Evolutionary conservation across 2,113 vertebrate genomes (phyloP), one percentile per base, ranked within the genome.

Genomic region (Podiceps cristatus): DNA sequence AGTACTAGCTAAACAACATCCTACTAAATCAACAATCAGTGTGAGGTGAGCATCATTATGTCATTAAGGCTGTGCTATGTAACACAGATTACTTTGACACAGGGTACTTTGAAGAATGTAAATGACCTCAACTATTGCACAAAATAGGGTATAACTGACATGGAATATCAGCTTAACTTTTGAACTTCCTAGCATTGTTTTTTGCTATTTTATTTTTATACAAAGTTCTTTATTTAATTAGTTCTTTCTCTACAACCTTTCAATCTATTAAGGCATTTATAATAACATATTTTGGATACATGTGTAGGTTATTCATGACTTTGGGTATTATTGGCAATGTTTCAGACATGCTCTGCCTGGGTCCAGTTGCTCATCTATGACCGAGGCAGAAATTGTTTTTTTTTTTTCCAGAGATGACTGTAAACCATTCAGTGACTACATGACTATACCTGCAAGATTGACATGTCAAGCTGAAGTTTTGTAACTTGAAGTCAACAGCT

Each of bases 1-100:
- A 56, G 8, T 80, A 86, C 47, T 59, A 45, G 63, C 20, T 88
- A 92, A 98, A 88, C 33, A 96, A 64, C 74, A 69, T 6, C 5
- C 74, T 25, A 74, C 9, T 50, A 58, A 55, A 84, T 60, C 52
- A 74, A 79, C 28, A 71, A 27, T 67, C 13, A 45, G 12, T 9
- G 35, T n/a, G 10, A 52, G 16, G 47, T 72, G n/a, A 52, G 22
- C 0, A 35, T 24, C 8, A 0, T 53, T 86, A 27, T 66, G 7
- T 73, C 71, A 79, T 78, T 45, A 53, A 90, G 18, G 5, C 9
- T 50, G 4, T 75, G 37, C 80, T 86, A 35, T 18, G 6, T 42
- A 88, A 77, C n/a, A 64, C 0, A 37, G 59, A 76, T 66, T 58
- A 90, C n/a, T 67, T 81, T 59, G 76, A 85, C n/a, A 81, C 7